Conservation (phyloP, 2,888 invertebrate genomes). For the Leucania comma region DNA sequence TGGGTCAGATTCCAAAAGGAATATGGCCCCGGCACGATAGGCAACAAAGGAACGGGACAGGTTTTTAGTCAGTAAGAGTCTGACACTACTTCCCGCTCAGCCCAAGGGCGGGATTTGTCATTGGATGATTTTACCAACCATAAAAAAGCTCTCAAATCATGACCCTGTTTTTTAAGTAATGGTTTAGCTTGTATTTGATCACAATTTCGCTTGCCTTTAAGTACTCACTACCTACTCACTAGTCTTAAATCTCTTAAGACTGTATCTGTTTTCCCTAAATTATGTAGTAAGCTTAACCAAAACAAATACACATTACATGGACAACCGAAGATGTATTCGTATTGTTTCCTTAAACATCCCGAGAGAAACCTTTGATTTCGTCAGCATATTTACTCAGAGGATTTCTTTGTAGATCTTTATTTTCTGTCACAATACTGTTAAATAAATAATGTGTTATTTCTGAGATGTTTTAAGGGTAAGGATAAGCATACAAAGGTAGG, state of each 20-base stretch:
- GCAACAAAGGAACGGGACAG: no score
- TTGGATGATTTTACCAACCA: no score
- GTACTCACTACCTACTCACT: no score
- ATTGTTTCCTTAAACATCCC: constrained; percentile 23
- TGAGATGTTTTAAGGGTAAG: constrained; percentile 2
- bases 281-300: constrained; percentile 7
- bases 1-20: no score
- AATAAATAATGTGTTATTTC: constrained; percentile 47
- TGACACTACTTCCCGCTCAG: no score
- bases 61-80: no score
- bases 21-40: no score
- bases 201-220: no score
- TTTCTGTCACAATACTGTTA: constrained; percentile 23
- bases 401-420: constrained; percentile 35
- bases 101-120: no score
- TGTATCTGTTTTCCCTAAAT: background rate
- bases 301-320: constrained; percentile 7
- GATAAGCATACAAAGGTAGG: constrained; percentile 7
- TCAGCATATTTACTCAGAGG: constrained; percentile 27
- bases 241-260: background rate
- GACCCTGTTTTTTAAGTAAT: no score
- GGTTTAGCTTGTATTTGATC: no score
- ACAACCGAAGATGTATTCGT: constrained; percentile 25
- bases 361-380: constrained; percentile 38
- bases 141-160: no score